Conservation (phyloP, 2,888 invertebrate species). For the Caenorhabditis virilis region DNA sequence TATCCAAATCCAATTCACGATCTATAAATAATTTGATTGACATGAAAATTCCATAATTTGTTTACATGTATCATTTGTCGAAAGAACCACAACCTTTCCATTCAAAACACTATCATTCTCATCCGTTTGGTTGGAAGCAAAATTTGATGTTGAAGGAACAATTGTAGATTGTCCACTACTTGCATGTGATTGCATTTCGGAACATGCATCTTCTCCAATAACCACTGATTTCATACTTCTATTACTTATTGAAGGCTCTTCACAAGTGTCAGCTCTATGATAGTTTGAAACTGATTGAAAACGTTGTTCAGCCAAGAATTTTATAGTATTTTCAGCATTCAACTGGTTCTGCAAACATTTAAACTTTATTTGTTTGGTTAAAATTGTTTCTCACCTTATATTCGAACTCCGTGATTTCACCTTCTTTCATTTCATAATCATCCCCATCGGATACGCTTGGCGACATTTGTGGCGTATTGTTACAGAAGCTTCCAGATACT, state of each 20-base stretch:
- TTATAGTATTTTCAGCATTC: constrained; percentile 2
- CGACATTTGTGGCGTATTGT: constrained; percentile 49
- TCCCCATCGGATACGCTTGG: constrained; percentile 48
- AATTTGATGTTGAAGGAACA: constrained; percentile 21
- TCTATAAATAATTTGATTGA: too few species aligned
- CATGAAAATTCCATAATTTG: neutral
- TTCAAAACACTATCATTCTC: constrained; percentile 4
- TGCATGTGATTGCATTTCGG: constrained; percentile 11
- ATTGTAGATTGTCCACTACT: constrained; percentile 32
- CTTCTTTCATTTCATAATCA: constrained; percentile 23
- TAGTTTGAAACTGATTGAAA: neutral
- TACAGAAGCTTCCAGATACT: constrained; percentile 36
- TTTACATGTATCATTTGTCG: constrained; percentile 13
- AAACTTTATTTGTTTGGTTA: constrained; percentile 6
- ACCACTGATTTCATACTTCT: constrained; percentile 10
- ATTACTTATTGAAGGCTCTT: neutral
- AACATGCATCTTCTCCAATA: constrained; percentile 7
- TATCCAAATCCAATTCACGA: constrained; percentile 40
- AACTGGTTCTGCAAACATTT: constrained; percentile 4
- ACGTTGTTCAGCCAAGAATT: neutral
- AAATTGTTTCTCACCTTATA: constrained; percentile 1
- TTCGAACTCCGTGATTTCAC: constrained; percentile 1
- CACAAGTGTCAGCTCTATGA: neutral
- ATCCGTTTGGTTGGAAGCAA: constrained; percentile 3
- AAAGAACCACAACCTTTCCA: constrained; percentile 11